A percentile compares a stretch with the other conserved stretches of the same genome.
Evolutionary conservation across 1,140 invertebrate species (phyloP).

Genomic region (Sminthurinus signatus): DNA sequence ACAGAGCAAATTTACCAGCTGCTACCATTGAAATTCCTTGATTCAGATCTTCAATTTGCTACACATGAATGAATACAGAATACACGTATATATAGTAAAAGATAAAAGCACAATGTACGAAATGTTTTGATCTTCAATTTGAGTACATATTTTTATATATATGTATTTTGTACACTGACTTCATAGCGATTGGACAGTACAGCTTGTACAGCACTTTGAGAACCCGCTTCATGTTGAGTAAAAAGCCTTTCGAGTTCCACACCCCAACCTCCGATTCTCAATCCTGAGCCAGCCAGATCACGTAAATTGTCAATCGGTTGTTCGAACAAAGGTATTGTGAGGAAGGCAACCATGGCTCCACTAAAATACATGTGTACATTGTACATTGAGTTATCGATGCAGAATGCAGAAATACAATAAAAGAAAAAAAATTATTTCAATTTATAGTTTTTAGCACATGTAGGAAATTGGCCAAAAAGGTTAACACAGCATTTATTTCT

Average conservation of each 20-base stretch:
- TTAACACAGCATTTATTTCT: too few relatives aligned
- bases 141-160: too few relatives aligned
- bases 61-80: conserved; percentile 3
- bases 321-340: conserved; percentile 36
- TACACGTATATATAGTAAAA: too few relatives aligned
- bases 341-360: conserved; percentile 60
- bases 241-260: conserved; percentile 30
- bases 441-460: too few relatives aligned
- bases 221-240: conserved; percentile 1
- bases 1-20: conserved; percentile 64
- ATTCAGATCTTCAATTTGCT: conserved; percentile 43
- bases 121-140: too few relatives aligned
- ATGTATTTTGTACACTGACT: conserved; percentile 18
- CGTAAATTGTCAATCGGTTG: conserved; percentile 26
- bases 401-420: too few relatives aligned
- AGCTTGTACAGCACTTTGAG: neutral
- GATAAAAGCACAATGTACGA: neutral
- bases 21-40: conserved; percentile 50
- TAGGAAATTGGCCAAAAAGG: too few relatives aligned
- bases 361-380: too few relatives aligned
- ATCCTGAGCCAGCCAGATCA: conserved; percentile 24
- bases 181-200: conserved; percentile 21
- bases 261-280: conserved; percentile 36
- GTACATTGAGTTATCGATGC: too few relatives aligned
- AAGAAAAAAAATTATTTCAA: too few relatives aligned